Conservation (phyloP, 2,888 invertebrate species). For the Cheilosia soror region DNA sequence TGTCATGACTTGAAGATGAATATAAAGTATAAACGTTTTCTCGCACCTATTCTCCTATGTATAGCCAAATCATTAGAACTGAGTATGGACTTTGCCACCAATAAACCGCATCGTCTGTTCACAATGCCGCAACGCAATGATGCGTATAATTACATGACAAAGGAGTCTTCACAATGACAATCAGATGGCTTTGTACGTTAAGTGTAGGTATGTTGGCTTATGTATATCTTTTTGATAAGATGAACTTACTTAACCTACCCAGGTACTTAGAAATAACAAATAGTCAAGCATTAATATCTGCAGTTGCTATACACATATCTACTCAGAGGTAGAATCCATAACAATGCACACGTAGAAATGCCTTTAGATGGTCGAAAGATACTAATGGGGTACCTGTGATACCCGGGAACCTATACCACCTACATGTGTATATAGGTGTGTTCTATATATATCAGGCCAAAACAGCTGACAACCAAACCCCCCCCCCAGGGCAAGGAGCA, state of each 20-base stretch:
- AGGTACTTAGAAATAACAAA: constrained; percentile 52
- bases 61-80: constrained; percentile 11
- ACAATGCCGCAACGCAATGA: constrained; percentile 31
- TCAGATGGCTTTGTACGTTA: neutral
- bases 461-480: constrained; percentile 53
- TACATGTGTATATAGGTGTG: neutral
- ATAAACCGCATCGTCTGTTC: constrained; percentile 35
- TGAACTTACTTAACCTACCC: constrained; percentile 43
- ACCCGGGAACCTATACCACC: constrained; percentile 23
- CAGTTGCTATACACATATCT: constrained; percentile 23
- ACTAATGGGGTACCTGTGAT: constrained; percentile 58
- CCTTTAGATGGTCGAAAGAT: constrained; percentile 55
- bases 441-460: constrained; percentile 18
- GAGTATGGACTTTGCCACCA: constrained; percentile 27
- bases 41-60: neutral
- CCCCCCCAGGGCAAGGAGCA: constrained; percentile 36
- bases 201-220: neutral
- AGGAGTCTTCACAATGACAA: constrained; percentile 41
- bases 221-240: constrained; percentile 40
- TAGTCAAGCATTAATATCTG: constrained; percentile 43
- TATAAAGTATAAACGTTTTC: neutral
- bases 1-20: neutral
- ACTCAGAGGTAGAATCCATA: constrained; percentile 27
- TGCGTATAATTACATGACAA: constrained; percentile 55
- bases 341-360: constrained; percentile 54